Percentiles rank a stretch among this genome's conserved stretches.
These are phyloP conservation scores for Netelia inedita DNA, from an alignment of 2,888 invertebrate genomes.

Conservation along the genomic window DNA sequence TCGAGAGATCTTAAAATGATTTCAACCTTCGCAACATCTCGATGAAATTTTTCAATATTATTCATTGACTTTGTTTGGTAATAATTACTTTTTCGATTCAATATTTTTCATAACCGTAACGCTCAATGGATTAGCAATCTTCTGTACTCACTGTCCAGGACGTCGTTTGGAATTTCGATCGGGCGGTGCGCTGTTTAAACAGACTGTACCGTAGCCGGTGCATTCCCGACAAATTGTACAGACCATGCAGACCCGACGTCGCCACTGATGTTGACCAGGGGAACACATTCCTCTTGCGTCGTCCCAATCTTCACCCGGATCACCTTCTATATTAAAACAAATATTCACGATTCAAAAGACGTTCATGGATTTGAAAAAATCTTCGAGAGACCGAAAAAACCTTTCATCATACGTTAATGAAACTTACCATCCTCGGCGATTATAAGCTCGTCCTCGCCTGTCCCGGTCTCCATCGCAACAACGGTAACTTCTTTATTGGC, in stretches of 20 bases:
- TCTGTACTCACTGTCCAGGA: conserved; percentile 90
- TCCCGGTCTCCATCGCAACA: conserved; percentile 87
- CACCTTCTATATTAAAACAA: conserved; percentile 76
- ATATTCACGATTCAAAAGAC: conserved; percentile 12
- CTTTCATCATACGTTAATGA: neutral
- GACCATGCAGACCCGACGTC: conserved; percentile 93
- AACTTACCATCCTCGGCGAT: conserved; percentile 81
- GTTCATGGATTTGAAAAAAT: neutral
- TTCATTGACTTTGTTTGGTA: no score
- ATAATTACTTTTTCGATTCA: no score
- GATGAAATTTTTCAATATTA: no score
- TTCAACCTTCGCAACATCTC: neutral
- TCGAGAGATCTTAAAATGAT: neutral
- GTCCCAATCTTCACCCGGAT: conserved; percentile 86
- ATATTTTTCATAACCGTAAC: no score
- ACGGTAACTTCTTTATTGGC: conserved; percentile 85
- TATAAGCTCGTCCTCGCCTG: conserved; percentile 82
- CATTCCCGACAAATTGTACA: conserved; percentile 97
- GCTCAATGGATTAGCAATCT: no score
- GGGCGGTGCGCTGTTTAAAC: conserved; percentile 91
- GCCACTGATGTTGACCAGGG: conserved; percentile 92
- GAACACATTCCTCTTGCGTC: conserved; percentile 88
- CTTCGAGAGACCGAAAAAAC: neutral
- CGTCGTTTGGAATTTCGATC: conserved; percentile 89
- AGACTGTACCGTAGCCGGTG: conserved; percentile 95